A percentile compares a stretch with the other conserved stretches of the same genome.
Evolutionary conservation across 1,140 invertebrate genomes (phyloP).

Genomic region (Drosophila equinoxialis): DNA sequence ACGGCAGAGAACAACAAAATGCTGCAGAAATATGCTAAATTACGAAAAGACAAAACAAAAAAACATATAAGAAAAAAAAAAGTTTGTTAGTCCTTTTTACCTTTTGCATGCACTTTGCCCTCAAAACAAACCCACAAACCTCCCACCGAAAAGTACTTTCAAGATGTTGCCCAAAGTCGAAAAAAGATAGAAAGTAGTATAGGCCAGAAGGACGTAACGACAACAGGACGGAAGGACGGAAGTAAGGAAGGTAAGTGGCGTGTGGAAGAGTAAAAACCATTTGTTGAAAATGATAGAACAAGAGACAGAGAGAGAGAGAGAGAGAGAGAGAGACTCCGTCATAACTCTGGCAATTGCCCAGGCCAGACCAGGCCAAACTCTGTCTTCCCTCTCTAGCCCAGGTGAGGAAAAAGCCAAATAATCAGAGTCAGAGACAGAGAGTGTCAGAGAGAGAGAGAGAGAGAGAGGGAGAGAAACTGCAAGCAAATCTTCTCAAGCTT

Average conservation of each 20-base stretch:
- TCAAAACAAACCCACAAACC: constrained; percentile 8
- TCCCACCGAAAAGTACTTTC: constrained; percentile 58
- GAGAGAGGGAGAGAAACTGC: constrained; percentile 21
- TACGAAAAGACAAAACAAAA: constrained; percentile 72
- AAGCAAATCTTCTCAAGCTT: constrained; percentile 27
- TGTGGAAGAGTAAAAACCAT: constrained; percentile 11
- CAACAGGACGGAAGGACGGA: constrained; percentile 19
- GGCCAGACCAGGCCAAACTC: neutral
- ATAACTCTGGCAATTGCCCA: constrained; percentile 17
- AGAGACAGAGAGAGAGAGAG: neutral
- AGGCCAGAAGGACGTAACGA: constrained; percentile 43
- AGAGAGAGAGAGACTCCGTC: neutral
- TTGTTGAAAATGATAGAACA: constrained; percentile 13
- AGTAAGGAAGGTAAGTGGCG: neutral
- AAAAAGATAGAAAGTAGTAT: constrained; percentile 25
- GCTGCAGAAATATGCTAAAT: constrained; percentile 77
- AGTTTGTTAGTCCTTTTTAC: constrained; percentile 28
- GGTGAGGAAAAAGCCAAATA: constrained; percentile 26
- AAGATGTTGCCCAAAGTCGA: constrained; percentile 73
- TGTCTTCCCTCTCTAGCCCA: neutral
- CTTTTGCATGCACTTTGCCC: neutral
- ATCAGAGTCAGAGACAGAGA: constrained; percentile 30
- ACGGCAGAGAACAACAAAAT: constrained; percentile 51
- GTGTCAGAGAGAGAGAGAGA: constrained; percentile 21
- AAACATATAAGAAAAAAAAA: constrained; percentile 38